Percentiles rank a stretch among this genome's conserved stretches.
Evolutionary conservation across 2,113 vertebrate genomes (phyloP).

Genomic region (Cynopterus brachyotis): DNA sequence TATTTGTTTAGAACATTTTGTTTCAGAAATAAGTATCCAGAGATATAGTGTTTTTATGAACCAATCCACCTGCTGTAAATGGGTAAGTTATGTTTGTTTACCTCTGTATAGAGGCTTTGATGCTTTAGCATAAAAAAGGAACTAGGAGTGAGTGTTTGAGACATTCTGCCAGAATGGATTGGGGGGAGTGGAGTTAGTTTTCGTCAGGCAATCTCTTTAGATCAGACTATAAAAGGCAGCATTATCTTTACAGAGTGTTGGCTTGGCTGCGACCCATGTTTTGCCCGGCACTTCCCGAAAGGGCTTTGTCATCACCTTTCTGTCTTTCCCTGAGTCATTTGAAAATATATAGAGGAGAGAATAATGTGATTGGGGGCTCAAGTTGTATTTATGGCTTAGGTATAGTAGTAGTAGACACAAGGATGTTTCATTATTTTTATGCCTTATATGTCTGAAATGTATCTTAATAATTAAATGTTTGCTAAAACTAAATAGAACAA

Average conservation of each 20-base stretch:
- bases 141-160: background rate
- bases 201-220: background rate
- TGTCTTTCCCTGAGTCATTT: constrained; percentile 28
- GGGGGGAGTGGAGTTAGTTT: background rate
- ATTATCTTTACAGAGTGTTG: background rate
- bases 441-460: background rate
- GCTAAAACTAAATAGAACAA: background rate
- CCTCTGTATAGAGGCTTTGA: background rate
- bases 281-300: background rate
- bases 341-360: background rate
- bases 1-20: background rate
- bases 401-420: background rate
- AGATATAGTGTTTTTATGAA: background rate
- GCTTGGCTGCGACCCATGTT: background rate
- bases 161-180: background rate
- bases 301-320: background rate
- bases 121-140: background rate
- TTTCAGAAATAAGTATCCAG: constrained; percentile 28
- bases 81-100: background rate
- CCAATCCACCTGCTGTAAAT: background rate
- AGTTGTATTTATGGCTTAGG: background rate
- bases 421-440: background rate
- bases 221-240: background rate
- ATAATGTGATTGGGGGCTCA: background rate
- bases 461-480: background rate